Base-by-base conservation (phyloP, 1,140 invertebrate genomes). In the Sminthurides bifidus region DNA sequence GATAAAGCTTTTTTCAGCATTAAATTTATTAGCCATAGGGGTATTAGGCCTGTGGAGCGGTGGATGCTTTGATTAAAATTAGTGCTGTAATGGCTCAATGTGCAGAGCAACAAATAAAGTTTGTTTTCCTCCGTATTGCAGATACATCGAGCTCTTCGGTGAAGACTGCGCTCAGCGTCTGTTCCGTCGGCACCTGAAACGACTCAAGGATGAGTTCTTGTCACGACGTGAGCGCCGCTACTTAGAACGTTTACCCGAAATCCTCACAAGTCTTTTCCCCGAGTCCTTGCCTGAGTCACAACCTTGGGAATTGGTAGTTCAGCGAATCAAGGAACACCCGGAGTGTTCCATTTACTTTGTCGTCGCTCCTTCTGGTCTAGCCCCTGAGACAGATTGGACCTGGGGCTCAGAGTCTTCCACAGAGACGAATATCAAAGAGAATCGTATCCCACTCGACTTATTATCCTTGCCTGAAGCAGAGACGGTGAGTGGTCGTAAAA, bases 61-160 rank as follows among this genome's bases (percentile, higher is more conserved):
- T n/a, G n/a, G n/a, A n/a, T n/a, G n/a, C n/a, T n/a, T n/a, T n/a
- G n/a, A n/a, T n/a, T n/a, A n/a, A n/a, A n/a, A n/a, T n/a, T n/a
- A n/a, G n/a, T n/a, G n/a, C n/a, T n/a, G n/a, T n/a, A n/a, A n/a
- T n/a, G n/a, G n/a, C n/a, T n/a, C n/a, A n/a, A n/a, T n/a, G n/a
- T n/a, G n/a, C n/a, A n/a, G n/a, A n/a, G n/a, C 15, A 30, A 8
- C 31, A 26, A 23, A 48, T 46, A 26, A 24, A 52, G 8, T 5
- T 43, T 43, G 19, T 53, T 6, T 27, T 48, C 24, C n/a, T n/a
- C n/a, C n/a, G 8, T 23, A 53, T 54, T 54, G 63, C 27, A 63
- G 58, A 61, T 94, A 90, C 70, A 83, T 91, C 43, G 87, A 94
- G 68, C 76, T 92, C 24, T 92, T 95, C 72, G 90, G 87, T 27